A percentile compares a stretch with the other conserved stretches of the same genome.
Evolutionary conservation across 2,113 vertebrate species (phyloP).

Genomic region (Excalfactoria chinensis): DNA sequence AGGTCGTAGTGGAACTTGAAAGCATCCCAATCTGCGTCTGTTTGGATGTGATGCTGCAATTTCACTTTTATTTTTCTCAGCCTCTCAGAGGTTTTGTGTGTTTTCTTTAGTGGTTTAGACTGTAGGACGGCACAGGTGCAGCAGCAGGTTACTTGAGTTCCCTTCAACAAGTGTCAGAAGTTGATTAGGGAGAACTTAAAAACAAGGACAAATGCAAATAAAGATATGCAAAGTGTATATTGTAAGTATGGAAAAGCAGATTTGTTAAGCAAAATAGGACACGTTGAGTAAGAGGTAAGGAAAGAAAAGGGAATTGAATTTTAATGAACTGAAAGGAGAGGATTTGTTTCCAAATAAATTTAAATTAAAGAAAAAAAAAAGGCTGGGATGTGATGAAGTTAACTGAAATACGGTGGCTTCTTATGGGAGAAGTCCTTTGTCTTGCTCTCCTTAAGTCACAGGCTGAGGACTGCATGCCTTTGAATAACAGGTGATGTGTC

Average conservation of each 20-base stretch:
- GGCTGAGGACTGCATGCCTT: not conserved
- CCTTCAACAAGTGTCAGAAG: not conserved
- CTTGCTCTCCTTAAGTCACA: not conserved
- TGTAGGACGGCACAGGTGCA: not conserved
- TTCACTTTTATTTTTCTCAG: not conserved
- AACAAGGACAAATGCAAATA: not conserved
- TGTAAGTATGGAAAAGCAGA: not conserved
- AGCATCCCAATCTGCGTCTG: not conserved
- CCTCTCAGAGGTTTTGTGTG: not conserved
- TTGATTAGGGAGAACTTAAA: not conserved
- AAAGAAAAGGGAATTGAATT: not conserved
- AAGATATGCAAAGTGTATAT: not conserved
- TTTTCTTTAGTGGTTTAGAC: not conserved
- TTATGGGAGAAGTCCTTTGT: not conserved
- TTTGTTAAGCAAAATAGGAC: not conserved
- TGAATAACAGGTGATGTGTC: not conserved
- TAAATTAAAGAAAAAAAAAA: not conserved
- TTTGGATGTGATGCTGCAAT: not conserved
- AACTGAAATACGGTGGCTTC: not conserved
- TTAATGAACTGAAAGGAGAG: not conserved
- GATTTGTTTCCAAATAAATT: not conserved
- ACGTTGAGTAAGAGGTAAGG: not conserved
- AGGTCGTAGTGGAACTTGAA: not conserved
- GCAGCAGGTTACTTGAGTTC: not conserved
- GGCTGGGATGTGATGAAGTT: accelerated